A percentile compares a stretch with the other conserved stretches of the same genome.
Conservation (phyloP, 2,113 vertebrate genomes). For the Marmota flaviventris region DNA sequence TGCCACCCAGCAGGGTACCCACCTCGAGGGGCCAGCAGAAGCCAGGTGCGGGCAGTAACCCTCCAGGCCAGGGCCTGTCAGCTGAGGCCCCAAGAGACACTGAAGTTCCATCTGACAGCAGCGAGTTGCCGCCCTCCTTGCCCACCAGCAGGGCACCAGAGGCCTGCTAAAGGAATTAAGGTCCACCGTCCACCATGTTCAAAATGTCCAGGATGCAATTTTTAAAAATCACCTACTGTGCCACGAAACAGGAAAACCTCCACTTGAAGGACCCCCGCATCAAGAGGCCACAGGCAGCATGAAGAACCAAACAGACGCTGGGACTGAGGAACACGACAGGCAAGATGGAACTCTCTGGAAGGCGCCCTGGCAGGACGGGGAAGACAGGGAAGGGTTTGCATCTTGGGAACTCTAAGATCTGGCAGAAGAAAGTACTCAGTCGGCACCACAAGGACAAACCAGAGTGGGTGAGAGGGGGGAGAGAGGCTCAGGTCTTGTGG, state of each 20-base stretch:
- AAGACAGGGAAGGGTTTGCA: not conserved
- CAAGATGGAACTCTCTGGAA: not conserved
- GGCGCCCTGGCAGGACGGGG: not conserved
- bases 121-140: not conserved
- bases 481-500: not conserved
- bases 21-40: not conserved
- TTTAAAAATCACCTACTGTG: not conserved
- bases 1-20: not conserved
- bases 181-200: not conserved
- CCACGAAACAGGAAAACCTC: not conserved
- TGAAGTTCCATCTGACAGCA: not conserved
- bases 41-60: too few species aligned
- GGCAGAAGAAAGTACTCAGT: not conserved
- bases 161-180: not conserved
- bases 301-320: not conserved
- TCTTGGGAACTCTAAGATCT: not conserved
- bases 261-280: not conserved
- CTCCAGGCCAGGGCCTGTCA: not conserved
- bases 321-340: not conserved
- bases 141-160: not conserved
- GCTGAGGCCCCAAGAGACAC: not conserved
- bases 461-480: not conserved
- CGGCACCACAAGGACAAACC: not conserved
- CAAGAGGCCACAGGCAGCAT: not conserved
- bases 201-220: not conserved